Percentiles rank a stretch among this genome's conserved stretches.
phyloP scores from a whole-genome alignment of 2,797 vertebrate species.

The Chrysocyon brachyurus region DNA sequence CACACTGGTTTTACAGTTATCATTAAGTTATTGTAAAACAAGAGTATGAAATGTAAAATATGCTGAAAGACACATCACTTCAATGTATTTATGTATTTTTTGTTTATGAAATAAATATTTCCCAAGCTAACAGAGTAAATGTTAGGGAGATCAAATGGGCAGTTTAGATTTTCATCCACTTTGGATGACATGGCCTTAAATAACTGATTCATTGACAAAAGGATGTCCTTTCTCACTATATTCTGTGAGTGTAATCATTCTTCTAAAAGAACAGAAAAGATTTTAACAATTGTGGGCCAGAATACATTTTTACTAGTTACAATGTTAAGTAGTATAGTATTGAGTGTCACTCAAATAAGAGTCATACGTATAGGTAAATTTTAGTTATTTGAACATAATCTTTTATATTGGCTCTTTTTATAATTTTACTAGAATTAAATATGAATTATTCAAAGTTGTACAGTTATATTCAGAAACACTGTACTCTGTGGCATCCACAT shows the following conservation, averaged over 20 bases:
- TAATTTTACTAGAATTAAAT: constrained; percentile 14
- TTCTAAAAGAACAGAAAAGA: not conserved
- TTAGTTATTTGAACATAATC: not conserved
- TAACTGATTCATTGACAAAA: constrained; percentile 28
- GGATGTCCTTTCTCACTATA: not conserved
- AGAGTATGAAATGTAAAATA: not conserved
- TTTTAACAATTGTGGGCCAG: not conserved
- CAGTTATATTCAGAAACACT: not conserved
- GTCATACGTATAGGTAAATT: not conserved
- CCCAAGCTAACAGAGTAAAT: not conserved
- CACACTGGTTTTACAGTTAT: not conserved
- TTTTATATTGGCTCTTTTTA: not conserved
- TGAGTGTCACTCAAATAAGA: not conserved
- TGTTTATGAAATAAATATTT: constrained; percentile 37
- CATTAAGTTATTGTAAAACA: constrained; percentile 19
- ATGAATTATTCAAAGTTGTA: not conserved
- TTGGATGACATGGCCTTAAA: not conserved
- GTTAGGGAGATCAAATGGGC: not conserved
- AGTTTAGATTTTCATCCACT: not conserved
- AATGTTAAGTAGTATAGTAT: not conserved
- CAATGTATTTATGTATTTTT: not conserved
- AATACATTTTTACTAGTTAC: constrained; percentile 14
- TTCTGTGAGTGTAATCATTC: not conserved
- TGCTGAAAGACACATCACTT: constrained; percentile 15
- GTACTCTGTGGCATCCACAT: not conserved